Conservation (phyloP, 2,888 invertebrate genomes). For the Aspidapion aeneum region DNA sequence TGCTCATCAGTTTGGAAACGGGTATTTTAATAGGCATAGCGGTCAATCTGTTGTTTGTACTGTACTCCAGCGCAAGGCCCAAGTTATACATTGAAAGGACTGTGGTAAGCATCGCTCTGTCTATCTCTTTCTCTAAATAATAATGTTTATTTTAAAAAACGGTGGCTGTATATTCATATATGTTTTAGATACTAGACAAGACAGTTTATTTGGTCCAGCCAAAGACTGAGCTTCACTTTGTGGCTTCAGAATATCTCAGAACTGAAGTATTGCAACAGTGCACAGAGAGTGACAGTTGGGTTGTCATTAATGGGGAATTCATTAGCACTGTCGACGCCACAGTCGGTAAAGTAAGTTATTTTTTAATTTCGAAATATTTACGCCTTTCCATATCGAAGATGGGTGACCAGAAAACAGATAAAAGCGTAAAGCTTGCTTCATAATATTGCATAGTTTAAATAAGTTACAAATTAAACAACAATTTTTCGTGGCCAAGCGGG, state of each 20-base stretch:
- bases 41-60: constrained; percentile 50
- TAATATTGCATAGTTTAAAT: too few species aligned
- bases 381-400: too few species aligned
- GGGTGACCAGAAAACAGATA: too few species aligned
- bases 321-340: constrained; percentile 59
- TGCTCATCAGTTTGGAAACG: constrained; percentile 59
- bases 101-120: too few species aligned
- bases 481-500: too few species aligned
- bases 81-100: constrained; percentile 35
- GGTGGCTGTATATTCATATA: too few species aligned
- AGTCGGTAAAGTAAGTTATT: constrained; percentile 53
- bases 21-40: constrained; percentile 61
- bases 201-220: constrained; percentile 59
- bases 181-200: constrained; percentile 7
- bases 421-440: too few species aligned
- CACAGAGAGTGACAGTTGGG: constrained; percentile 30
- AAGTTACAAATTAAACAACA: too few species aligned
- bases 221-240: constrained; percentile 70
- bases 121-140: too few species aligned
- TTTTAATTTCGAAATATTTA: constrained; percentile 9
- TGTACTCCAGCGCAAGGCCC: constrained; percentile 55
- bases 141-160: too few species aligned
- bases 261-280: constrained; percentile 46
- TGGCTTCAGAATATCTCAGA: constrained; percentile 75
- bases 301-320: constrained; percentile 53